phyloP scores from a whole-genome alignment of 2,888 invertebrate genomes.

The Phragmatobia fuliginosa region DNA sequence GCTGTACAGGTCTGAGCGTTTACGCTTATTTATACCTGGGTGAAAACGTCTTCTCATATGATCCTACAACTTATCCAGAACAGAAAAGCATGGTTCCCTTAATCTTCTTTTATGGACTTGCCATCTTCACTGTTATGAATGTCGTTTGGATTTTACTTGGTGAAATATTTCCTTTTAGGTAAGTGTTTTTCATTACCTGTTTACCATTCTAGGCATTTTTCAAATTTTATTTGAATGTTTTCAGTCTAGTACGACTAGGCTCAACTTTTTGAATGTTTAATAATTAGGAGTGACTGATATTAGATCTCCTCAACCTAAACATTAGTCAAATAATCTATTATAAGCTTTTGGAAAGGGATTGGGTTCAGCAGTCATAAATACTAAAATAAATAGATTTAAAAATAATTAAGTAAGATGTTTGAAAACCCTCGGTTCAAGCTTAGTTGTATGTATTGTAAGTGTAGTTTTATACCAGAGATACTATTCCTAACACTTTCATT shows the following conservation, averaged over 20 bases:
- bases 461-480: background rate
- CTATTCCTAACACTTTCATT: background rate
- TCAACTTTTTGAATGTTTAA: no score
- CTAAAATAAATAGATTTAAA: background rate
- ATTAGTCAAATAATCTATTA: no score
- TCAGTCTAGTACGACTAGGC: no score
- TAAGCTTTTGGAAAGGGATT: background rate
- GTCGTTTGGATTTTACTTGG: slow-evolving; percentile 86
- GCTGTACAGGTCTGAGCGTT: slow-evolving; percentile 73
- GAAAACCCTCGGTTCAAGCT: background rate
- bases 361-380: background rate
- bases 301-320: no score
- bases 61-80: slow-evolving; percentile 70
- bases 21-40: slow-evolving; percentile 74
- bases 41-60: slow-evolving; percentile 77
- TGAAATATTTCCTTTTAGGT: slow-evolving; percentile 87
- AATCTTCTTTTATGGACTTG: slow-evolving; percentile 72
- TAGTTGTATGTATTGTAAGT: background rate
- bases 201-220: background rate
- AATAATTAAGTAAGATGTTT: background rate
- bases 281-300: no score
- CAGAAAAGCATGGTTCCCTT: slow-evolving; percentile 75
- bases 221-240: no score
- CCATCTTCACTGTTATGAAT: slow-evolving; percentile 75
- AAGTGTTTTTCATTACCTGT: background rate